A percentile compares a stretch with the other conserved stretches of the same genome.
phyloP scores from a whole-genome alignment of 2,888 invertebrate genomes.

The Leptinotarsa haldemani region DNA sequence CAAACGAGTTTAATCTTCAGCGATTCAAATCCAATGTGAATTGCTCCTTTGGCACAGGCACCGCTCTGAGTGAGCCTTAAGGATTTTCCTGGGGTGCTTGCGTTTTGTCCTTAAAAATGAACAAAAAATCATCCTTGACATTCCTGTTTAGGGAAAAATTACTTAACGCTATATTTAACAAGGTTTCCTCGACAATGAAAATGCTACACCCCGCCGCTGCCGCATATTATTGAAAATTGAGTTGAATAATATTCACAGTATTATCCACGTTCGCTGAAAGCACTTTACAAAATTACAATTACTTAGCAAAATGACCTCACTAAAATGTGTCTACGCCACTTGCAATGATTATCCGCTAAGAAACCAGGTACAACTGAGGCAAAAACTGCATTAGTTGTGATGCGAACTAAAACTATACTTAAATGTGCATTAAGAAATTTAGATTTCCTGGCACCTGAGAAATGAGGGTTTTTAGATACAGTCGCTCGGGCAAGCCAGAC shows the following conservation, averaged over 20 bases:
- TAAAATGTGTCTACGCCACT: constrained; percentile 33
- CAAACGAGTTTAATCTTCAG: no score
- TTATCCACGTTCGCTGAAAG: constrained; percentile 45
- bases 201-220: not conserved
- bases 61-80: no score
- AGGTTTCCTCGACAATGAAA: no score
- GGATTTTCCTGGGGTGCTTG: no score
- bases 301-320: constrained; percentile 49
- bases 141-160: no score
- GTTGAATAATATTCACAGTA: constrained; percentile 45
- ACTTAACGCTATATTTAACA: no score
- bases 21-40: no score
- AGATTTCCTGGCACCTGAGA: constrained; percentile 48
- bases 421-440: constrained; percentile 57
- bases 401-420: constrained; percentile 49
- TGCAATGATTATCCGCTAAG: constrained; percentile 20
- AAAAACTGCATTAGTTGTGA: constrained; percentile 27
- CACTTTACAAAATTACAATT: constrained; percentile 53
- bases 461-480: constrained; percentile 4
- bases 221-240: constrained; percentile 3
- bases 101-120: no score
- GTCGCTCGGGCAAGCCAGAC: not conserved
- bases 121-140: no score
- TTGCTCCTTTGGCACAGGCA: no score
- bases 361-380: constrained; percentile 17